A percentile compares a stretch with the other conserved stretches of the same genome.
phyloP scores from a whole-genome alignment of 2,797 vertebrate species.

The Sebastes paucispinis region DNA sequence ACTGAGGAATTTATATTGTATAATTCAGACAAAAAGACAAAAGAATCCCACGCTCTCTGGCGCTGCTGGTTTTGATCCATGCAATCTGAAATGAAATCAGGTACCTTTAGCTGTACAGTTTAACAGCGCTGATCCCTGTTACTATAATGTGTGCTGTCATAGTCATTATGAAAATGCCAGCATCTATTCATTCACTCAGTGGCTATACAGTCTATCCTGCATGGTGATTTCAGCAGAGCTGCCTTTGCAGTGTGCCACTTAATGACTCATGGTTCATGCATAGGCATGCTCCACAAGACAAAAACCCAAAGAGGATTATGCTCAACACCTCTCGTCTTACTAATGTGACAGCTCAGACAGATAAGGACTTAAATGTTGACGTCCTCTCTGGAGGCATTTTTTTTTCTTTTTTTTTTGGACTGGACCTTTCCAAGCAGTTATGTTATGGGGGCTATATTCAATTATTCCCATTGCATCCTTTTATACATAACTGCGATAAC shows the following conservation, averaged over 20 bases:
- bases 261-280: slow-evolving; percentile 68
- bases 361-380: slow-evolving; percentile 51
- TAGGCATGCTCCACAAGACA: slow-evolving; percentile 44
- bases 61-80: slow-evolving; percentile 39
- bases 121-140: slow-evolving; percentile 47
- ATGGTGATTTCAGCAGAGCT: slow-evolving; percentile 39
- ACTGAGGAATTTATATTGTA: not conserved
- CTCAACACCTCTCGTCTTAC: slow-evolving; percentile 44
- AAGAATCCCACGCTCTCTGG: not conserved
- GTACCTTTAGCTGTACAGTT: slow-evolving; percentile 27
- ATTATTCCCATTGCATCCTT: slow-evolving; percentile 21
- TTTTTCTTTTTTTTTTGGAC: not conserved
- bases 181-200: slow-evolving; percentile 55
- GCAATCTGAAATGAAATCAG: slow-evolving; percentile 54
- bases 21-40: not conserved
- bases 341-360: slow-evolving; percentile 62
- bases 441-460: slow-evolving; percentile 16
- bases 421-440: slow-evolving; percentile 28
- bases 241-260: slow-evolving; percentile 48
- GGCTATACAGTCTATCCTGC: slow-evolving; percentile 36
- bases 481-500: slow-evolving; percentile 34
- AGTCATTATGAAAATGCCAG: slow-evolving; percentile 68
- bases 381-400: slow-evolving; percentile 15
- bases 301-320: slow-evolving; percentile 48
- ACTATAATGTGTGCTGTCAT: slow-evolving; percentile 64